Conservation (phyloP, 2,888 invertebrate species). For the Leucophora obtusa region DNA sequence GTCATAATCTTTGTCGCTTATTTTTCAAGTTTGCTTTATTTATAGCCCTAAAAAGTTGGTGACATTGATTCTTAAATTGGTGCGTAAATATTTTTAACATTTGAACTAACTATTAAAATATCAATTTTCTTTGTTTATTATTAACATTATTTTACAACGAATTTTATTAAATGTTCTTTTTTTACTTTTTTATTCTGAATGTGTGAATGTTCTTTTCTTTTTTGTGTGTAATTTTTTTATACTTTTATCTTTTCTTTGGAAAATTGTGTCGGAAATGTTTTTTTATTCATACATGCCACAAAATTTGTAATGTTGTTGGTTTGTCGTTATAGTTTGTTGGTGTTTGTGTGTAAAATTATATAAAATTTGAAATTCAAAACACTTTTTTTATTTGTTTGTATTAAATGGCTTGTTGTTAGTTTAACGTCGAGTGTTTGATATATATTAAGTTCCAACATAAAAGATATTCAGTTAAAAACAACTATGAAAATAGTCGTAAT, state of each 20-base stretch:
- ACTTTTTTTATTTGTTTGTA: neutral
- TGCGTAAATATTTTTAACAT: conserved; percentile 43
- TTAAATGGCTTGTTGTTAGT: conserved; percentile 7
- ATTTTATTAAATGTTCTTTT: neutral
- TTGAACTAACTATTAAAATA: conserved; percentile 1
- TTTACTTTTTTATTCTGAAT: neutral
- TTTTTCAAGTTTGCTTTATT: neutral
- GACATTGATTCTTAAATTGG: conserved; percentile 38
- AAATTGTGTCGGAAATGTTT: conserved; percentile 22
- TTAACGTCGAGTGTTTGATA: conserved; percentile 1
- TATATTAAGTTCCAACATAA: neutral
- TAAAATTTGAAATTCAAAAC: conserved; percentile 31
- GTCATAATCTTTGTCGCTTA: too few relatives aligned
- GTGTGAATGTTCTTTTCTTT: neutral
- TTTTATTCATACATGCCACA: conserved; percentile 29
- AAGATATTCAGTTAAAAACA: too few relatives aligned
- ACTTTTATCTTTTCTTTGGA: neutral
- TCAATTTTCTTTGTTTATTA: neutral
- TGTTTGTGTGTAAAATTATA: conserved; percentile 21
- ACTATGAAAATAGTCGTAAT: too few relatives aligned
- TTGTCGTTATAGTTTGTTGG: conserved; percentile 20
- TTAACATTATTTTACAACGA: neutral
- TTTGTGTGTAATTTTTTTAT: neutral
- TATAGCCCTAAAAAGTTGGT: conserved; percentile 14
- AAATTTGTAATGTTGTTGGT: conserved; percentile 43